Percentiles rank a stretch among this genome's conserved stretches.
phyloP scores from a whole-genome alignment of 2,888 invertebrate genomes.

The Drosophila quinaria region DNA sequence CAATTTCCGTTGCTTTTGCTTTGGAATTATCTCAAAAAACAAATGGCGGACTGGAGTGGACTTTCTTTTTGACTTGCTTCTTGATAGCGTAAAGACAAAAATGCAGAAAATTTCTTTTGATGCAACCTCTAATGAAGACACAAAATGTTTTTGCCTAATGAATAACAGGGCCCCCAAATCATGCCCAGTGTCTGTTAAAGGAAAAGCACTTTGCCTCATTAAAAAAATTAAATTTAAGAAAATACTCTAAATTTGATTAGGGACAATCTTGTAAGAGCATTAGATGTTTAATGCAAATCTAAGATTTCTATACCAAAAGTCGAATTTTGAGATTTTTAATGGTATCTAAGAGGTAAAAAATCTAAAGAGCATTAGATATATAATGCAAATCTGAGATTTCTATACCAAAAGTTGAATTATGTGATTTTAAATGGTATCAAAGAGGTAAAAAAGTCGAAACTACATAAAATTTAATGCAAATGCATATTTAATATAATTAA shows the following conservation, averaged over 20 bases:
- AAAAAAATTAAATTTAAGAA: slow-evolving; percentile 50
- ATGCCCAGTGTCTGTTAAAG: not conserved
- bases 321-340: not conserved
- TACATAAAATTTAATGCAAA: too few relatives aligned
- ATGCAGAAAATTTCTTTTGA: slow-evolving; percentile 52
- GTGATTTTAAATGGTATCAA: too few relatives aligned
- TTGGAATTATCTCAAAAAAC: slow-evolving; percentile 17
- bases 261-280: not conserved
- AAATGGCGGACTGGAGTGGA: not conserved
- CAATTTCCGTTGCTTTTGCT: slow-evolving; percentile 20
- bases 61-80: slow-evolving; percentile 2
- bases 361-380: not conserved
- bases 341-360: too few relatives aligned
- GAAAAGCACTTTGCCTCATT: slow-evolving; percentile 60
- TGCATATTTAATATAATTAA: too few relatives aligned
- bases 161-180: slow-evolving; percentile 34
- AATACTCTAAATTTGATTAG: not conserved
- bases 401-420: not conserved
- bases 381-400: not conserved
- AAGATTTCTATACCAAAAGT: not conserved
- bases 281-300: not conserved
- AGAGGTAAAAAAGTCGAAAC: too few relatives aligned
- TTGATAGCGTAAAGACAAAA: slow-evolving; percentile 8
- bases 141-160: slow-evolving; percentile 44
- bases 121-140: slow-evolving; percentile 52